Percentiles rank a stretch among this genome's conserved stretches.
Conservation (phyloP, 2,113 vertebrate species). For the Megalops atlanticus region DNA sequence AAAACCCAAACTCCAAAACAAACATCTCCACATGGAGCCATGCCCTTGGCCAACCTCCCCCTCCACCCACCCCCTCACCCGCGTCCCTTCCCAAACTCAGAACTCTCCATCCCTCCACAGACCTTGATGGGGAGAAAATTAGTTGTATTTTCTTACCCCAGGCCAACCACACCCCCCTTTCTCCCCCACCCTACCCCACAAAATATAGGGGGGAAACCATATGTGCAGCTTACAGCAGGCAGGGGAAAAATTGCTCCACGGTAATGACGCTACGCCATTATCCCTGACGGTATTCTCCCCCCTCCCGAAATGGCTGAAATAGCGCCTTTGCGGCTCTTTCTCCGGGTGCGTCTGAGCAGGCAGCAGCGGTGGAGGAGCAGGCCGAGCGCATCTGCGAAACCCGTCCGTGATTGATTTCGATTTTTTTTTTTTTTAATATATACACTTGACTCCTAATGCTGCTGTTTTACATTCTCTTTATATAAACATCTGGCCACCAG, state of each 20-base stretch:
- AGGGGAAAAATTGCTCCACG: background rate
- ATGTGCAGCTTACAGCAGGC: background rate
- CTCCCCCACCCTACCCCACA: background rate
- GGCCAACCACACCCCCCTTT: too few species aligned
- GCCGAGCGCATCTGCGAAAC: too few species aligned
- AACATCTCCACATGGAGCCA: constrained; percentile 61
- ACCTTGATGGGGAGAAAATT: background rate
- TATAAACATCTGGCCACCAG: constrained; percentile 73
- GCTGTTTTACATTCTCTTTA: constrained; percentile 48
- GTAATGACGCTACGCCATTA: background rate
- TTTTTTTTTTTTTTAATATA: background rate
- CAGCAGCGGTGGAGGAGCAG: too few species aligned
- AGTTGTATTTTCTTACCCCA: background rate
- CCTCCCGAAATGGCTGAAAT: background rate
- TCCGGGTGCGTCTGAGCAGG: background rate
- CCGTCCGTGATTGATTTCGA: too few species aligned
- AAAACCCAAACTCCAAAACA: constrained; percentile 66
- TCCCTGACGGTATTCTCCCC: too few species aligned
- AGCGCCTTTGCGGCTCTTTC: background rate
- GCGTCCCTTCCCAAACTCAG: too few species aligned
- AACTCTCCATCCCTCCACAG: too few species aligned
- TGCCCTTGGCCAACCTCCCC: constrained; percentile 44
- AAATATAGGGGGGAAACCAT: background rate
- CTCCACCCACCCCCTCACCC: background rate
- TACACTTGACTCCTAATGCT: constrained; percentile 65